Base-by-base conservation (phyloP, 2,888 invertebrate species). In the Lingula anatina region DNA sequence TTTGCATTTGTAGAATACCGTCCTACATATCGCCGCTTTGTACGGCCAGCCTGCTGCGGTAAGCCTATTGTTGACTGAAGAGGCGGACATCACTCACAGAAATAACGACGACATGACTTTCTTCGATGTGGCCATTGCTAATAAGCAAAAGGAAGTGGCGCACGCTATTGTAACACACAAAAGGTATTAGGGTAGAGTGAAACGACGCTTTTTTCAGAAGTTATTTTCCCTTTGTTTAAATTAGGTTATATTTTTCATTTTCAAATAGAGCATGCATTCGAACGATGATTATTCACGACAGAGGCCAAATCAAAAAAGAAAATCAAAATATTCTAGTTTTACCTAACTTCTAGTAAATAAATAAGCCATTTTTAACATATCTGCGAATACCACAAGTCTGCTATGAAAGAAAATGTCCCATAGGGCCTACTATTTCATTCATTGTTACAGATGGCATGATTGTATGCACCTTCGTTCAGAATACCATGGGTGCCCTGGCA, bases 121-220 rank as follows among this genome's bases (percentile, higher is more conserved):
- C n/a, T 87, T 92, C 41, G 92, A 92, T 74, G 87, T 90, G 68
- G 89, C 89, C n/a, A 89, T 92, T 63, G 86, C 89, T 69, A 88
- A 88, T 71, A 89, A 90, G 68, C 88, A 87, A 68, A 85, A 87
- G 0, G 90, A 90, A 66, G 88, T 90, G 0, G 90, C 91, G 0
- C 77, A 89, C 26, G 88, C 89, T 9, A 88, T 91, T 85, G 88
- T 91, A 20, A 88, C 89, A 2, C 79, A 80, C 57, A 67, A 68
- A 27, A 66, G 79, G 79, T 79, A 50, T 47, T 18, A 1, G n/a
- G n/a, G n/a, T n/a, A n/a, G n/a, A n/a, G 7, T 26, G 12, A 25
- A n/a, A 24, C 40, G 12, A 2, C n/a, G 15, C 7, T 7, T 3
- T 18, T 12, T n/a, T 5, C 15, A 20, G 3, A n/a, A n/a, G 1